Base-by-base conservation (phyloP, 2,888 invertebrate genomes). In the Smittia sp. region DNA sequence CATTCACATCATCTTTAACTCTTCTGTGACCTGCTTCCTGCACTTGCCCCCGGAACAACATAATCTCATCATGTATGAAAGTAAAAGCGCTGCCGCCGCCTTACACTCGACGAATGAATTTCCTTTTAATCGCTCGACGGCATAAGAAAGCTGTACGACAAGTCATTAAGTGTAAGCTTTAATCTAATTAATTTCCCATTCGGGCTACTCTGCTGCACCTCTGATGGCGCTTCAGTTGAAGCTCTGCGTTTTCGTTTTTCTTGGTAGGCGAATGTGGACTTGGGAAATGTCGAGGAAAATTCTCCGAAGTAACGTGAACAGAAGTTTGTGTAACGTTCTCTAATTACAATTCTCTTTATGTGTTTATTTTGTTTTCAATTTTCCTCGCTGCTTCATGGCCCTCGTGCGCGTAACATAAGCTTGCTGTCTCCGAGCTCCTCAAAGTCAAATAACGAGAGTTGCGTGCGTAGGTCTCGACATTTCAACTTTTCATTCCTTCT, bases 121-220 rank as follows among this genome's bases (percentile, higher is more conserved):
- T 32, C 32, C 32, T 6, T 32, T 32, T 6, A 32, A 32, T 32
- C 32, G 32, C 32, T 32, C 9, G 32, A 32, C 32, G 32, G 32
- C 32, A 32, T 3, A 32, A 32, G 20, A 58, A 58, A 58, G 58
- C 54, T 52, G 70, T n/a, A 58, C 72, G 62, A 72, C 72, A 22
- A 58, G 58, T 62, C 72, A 72, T 72, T 72, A 72, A 39, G 38
- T 58, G 72, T 62, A 9, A 39, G 66, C 18, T 41, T 69, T 72
- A 72, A 72, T 72, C 72, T 72, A 72, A 72, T 72, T 72, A 72
- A 62, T 54, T 54, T 39, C 22, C 62, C 72, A 38, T 72, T 72
- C 32, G 22, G 20, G n/a, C n/a, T 27, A 11, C 18, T 20, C 9
- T 52, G 15, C 13, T 52, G 52, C 52, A 52, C 18, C 18, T 46